These are phyloP conservation scores for Myioborus miniatus DNA, from an alignment of 2,797 vertebrate species.

Conservation along the genomic window DNA sequence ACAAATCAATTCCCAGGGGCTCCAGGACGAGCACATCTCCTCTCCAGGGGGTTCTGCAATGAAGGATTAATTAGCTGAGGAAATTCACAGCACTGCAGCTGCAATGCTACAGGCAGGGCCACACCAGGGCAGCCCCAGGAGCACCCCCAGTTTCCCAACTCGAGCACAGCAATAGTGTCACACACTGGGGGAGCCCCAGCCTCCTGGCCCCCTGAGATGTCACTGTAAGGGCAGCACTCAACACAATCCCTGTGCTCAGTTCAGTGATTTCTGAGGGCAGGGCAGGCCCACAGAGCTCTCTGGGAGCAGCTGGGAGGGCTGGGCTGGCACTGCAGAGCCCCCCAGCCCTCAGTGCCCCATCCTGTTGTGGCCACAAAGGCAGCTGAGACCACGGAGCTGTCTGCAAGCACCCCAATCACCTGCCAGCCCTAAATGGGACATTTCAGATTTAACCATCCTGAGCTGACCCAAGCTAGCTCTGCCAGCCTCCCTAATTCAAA, in stretches of 20 bases:
- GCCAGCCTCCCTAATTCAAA: neutral
- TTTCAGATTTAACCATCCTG: neutral
- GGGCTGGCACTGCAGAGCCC: neutral
- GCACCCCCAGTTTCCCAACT: neutral
- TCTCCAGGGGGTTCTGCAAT: neutral
- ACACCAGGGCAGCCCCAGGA: neutral
- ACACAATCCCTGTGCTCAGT: fast-evolving
- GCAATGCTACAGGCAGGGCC: neutral
- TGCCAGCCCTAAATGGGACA: fast-evolving
- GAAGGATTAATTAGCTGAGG: neutral
- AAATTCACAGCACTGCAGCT: neutral
- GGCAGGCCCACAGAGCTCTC: neutral
- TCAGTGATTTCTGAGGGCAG: neutral
- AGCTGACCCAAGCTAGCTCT: neutral
- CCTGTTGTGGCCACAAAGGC: neutral
- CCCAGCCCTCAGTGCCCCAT: fast-evolving
- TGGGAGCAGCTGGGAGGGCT: neutral
- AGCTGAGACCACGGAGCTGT: neutral
- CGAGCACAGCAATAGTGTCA: neutral
- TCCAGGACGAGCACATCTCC: neutral
- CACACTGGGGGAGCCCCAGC: fast-evolving
- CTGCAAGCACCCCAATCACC: neutral
- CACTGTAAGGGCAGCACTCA: neutral
- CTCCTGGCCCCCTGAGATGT: neutral
- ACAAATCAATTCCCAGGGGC: neutral